Percentiles rank a stretch among this genome's conserved stretches.
Evolutionary conservation across 2,888 invertebrate genomes (phyloP).

Genomic region (Deilephila elpenor): DNA sequence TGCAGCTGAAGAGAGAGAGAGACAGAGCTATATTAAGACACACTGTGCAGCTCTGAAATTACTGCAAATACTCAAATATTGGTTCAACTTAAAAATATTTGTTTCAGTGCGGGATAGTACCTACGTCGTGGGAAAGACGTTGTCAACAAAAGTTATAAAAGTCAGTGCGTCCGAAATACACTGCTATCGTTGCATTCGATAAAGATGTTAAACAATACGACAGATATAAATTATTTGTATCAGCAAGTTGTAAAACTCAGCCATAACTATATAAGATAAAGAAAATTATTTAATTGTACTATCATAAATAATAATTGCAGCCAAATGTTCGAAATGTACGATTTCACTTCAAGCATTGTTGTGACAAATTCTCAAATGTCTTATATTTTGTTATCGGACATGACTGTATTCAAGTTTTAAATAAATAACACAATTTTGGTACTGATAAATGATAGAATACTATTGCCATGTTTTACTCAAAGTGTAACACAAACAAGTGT

Average conservation of each 20-base stretch:
- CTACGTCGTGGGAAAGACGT: background rate
- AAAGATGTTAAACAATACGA: constrained; percentile 12
- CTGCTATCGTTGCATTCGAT: background rate
- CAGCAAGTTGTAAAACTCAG: background rate
- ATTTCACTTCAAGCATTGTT: background rate
- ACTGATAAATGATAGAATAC: no score
- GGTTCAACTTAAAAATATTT: background rate
- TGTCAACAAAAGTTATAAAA: background rate
- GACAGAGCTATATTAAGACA: no score
- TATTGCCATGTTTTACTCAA: no score
- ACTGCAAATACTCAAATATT: no score
- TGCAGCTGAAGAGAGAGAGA: no score
- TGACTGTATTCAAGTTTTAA: no score
- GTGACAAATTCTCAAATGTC: background rate
- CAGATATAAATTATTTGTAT: constrained; percentile 10
- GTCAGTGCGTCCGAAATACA: background rate
- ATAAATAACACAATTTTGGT: no score
- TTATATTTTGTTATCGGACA: background rate
- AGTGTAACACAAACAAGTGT: no score
- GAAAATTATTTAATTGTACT: background rate
- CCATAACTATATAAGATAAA: background rate
- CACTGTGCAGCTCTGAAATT: no score
- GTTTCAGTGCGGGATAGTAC: background rate
- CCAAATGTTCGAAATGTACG: background rate
- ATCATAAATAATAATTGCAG: background rate